Percentiles rank a stretch among this genome's conserved stretches.
Conservation (phyloP, 2,797 vertebrate species). For the Etheostoma nigrum region DNA sequence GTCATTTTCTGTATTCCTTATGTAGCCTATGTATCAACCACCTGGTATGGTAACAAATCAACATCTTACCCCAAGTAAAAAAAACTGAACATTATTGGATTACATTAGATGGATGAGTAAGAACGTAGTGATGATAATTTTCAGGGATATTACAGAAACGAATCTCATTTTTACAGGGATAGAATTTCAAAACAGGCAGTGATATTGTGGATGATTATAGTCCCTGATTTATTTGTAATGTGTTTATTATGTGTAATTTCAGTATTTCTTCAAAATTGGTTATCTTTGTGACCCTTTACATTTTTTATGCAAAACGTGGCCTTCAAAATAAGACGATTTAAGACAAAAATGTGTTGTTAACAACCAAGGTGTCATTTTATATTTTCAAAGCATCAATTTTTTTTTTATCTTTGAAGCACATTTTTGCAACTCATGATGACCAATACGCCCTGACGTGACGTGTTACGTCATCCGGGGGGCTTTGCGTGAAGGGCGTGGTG, state of each 20-base stretch:
- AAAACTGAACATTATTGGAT: neutral
- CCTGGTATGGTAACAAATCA: neutral
- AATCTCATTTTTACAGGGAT: neutral
- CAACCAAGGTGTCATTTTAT: no score
- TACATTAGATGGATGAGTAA: neutral
- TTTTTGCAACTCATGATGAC: no score
- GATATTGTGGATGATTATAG: neutral
- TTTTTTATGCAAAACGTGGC: no score
- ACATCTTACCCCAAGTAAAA: neutral
- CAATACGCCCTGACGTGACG: neutral
- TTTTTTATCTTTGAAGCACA: no score
- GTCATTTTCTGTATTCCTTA: neutral
- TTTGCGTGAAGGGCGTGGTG: constrained; percentile 55
- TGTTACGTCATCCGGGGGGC: constrained; percentile 27
- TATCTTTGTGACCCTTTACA: no score
- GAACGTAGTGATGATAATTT: neutral
- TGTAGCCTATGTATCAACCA: neutral
- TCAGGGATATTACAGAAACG: neutral
- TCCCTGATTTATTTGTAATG: neutral
- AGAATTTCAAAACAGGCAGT: neutral
- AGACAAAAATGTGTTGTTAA: no score
- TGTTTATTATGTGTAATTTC: no score
- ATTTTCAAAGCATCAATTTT: no score
- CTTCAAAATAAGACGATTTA: no score
- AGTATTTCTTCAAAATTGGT: no score